Evolutionary conservation across 2,113 vertebrate genomes (phyloP).

Genomic region (Semnopithecus entellus): DNA sequence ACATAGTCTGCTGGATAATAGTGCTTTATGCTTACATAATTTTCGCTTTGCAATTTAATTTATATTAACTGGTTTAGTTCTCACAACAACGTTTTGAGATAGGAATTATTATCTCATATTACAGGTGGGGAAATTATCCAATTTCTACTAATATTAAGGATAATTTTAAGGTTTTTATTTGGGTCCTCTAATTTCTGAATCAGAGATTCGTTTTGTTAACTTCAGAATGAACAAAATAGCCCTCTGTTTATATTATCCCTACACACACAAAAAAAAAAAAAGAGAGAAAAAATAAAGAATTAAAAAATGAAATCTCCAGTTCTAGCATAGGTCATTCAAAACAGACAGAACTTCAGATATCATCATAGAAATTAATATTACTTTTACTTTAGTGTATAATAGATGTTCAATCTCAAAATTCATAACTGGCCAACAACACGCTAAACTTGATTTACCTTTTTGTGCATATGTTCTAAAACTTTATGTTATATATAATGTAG

Average conservation of each 20-base stretch:
- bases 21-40: neutral
- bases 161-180: neutral
- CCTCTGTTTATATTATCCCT: neutral
- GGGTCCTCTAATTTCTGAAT: neutral
- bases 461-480: neutral
- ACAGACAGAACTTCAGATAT: neutral
- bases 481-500: neutral
- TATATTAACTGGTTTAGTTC: neutral
- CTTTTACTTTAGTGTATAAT: neutral
- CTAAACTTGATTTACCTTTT: neutral
- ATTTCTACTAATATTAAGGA: neutral
- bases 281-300: neutral
- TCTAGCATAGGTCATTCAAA: neutral
- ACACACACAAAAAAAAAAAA: no score
- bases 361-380: neutral
- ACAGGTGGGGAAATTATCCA: neutral
- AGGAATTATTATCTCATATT: neutral
- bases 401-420: neutral
- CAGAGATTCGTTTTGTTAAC: neutral
- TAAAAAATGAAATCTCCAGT: neutral
- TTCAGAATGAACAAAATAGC: neutral
- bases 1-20: neutral
- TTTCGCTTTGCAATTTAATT: neutral
- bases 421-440: neutral
- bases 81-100: neutral